These are phyloP conservation scores for Penaeus monodon DNA, from an alignment of 2,888 invertebrate genomes.

Conservation along the genomic window DNA sequence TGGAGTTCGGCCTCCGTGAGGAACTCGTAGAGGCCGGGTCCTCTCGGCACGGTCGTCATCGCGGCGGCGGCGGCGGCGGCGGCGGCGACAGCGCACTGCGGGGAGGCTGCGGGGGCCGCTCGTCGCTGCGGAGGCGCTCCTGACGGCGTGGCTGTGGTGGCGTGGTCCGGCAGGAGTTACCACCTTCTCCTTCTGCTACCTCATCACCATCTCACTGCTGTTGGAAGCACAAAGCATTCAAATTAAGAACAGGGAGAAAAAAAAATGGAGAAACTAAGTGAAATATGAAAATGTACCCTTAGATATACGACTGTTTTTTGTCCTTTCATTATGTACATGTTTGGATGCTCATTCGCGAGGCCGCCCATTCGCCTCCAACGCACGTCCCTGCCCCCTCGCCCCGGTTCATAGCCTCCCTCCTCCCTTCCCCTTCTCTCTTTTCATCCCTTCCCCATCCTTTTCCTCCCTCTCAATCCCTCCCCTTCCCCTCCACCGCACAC, in stretches of 20 bases:
- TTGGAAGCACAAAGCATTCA: background rate
- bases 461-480: background rate
- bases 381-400: background rate
- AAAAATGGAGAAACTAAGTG: too few relatives aligned
- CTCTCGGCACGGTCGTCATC: slow-evolving; percentile 67
- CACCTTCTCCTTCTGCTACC: slow-evolving; percentile 46
- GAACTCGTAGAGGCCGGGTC: slow-evolving; percentile 86
- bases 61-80: background rate
- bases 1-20: slow-evolving; percentile 93
- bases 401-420: background rate
- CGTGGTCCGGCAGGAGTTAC: slow-evolving; percentile 24
- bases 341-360: background rate
- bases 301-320: too few relatives aligned
- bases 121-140: slow-evolving; percentile 9
- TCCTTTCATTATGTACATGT: background rate
- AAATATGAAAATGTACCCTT: background rate
- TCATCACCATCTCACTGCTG: slow-evolving; percentile 29
- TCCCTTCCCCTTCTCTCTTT: background rate
- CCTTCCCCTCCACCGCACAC: background rate
- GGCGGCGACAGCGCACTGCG: slow-evolving; percentile 89
- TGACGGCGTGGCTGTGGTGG: background rate
- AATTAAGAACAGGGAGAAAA: background rate
- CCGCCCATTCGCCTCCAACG: background rate
- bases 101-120: slow-evolving; percentile 72
- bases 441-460: background rate